phyloP scores from a whole-genome alignment of 2,113 vertebrate genomes.

The Ivindomyrus marchei region DNA sequence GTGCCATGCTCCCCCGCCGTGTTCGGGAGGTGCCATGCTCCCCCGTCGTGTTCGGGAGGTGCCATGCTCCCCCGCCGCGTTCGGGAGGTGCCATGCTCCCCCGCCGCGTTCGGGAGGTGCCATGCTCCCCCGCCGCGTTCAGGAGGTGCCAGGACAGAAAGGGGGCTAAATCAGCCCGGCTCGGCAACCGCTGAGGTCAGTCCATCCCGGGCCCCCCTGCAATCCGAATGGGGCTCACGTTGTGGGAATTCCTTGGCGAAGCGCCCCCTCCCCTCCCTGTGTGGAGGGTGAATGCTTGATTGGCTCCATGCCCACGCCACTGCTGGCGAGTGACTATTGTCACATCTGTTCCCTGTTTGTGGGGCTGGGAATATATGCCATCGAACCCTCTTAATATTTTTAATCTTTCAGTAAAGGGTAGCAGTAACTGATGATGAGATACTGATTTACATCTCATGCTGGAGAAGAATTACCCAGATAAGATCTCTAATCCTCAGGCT shows the following conservation, averaged over 20 bases:
- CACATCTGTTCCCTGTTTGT: not conserved
- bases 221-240: not conserved
- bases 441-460: not conserved
- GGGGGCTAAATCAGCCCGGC: not conserved
- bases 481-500: not conserved
- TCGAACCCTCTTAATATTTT: not conserved
- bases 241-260: not conserved
- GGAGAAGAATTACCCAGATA: not conserved
- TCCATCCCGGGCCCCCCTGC: not conserved
- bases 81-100: not conserved
- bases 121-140: too few species aligned
- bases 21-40: too few species aligned
- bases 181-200: not conserved
- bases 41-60: too few species aligned
- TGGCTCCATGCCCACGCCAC: not conserved
- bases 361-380: not conserved
- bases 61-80: too few species aligned
- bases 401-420: not conserved
- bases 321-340: not conserved
- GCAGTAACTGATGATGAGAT: not conserved
- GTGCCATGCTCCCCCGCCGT: too few species aligned
- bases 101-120: too few species aligned
- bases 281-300: not conserved
- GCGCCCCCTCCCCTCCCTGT: not conserved
- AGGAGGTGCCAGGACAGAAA: not conserved